Evolutionary conservation across 2,113 vertebrate genomes (phyloP).

Genomic region (Corythornis cristatus): DNA sequence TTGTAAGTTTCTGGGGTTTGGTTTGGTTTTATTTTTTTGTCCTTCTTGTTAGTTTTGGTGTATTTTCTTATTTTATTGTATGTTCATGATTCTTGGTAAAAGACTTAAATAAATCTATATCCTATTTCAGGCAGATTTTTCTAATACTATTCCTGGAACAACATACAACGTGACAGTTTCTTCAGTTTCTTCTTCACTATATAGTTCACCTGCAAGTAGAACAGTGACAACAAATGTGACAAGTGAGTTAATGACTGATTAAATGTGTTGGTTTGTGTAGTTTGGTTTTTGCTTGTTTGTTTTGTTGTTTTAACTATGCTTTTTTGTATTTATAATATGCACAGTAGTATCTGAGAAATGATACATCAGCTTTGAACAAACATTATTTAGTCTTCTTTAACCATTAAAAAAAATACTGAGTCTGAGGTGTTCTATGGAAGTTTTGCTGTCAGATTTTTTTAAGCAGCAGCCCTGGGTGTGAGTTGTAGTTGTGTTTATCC

Average conservation of each 20-base stretch:
- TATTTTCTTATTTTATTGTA: background rate
- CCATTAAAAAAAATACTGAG: background rate
- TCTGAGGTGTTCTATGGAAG: background rate
- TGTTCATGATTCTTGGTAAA: background rate
- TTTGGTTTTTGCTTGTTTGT: no score
- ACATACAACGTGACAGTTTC: slow-evolving; percentile 82
- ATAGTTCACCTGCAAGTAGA: slow-evolving; percentile 87
- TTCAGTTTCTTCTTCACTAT: slow-evolving; percentile 83
- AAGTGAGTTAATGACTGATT: slow-evolving; percentile 77
- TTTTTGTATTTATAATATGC: background rate
- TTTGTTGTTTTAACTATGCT: background rate
- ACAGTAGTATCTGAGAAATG: background rate
- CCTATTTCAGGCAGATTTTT: slow-evolving; percentile 82
- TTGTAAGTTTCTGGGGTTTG: background rate
- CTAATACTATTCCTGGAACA: slow-evolving; percentile 77
- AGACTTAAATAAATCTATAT: background rate
- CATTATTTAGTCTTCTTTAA: background rate
- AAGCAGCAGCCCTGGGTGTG: background rate
- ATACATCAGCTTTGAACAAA: background rate
- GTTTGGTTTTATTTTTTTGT: background rate
- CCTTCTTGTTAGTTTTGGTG: no score
- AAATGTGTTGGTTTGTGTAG: background rate
- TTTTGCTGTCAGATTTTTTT: background rate
- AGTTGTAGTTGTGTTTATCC: background rate
- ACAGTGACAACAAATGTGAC: slow-evolving; percentile 83